Evolutionary conservation across 2,113 vertebrate species (phyloP).

Genomic region (Hystrix brachyura): DNA sequence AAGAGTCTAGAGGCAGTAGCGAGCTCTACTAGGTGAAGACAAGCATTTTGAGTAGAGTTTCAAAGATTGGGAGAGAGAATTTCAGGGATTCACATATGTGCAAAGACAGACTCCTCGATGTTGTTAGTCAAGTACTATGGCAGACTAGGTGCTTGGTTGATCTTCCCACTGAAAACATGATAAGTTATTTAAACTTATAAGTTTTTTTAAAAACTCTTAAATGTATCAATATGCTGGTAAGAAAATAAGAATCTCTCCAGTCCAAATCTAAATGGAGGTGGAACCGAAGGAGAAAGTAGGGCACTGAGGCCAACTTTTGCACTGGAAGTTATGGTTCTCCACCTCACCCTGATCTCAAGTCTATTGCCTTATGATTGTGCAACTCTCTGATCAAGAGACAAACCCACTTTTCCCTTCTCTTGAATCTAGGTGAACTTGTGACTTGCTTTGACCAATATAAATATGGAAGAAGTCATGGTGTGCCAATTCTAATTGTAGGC

Average conservation of each 20-base stretch:
- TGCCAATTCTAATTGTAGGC: not conserved
- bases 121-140: not conserved
- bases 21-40: slow-evolving; percentile 26
- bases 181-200: not conserved
- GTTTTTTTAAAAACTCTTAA: slow-evolving; percentile 49
- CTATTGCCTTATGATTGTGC: slow-evolving; percentile 13
- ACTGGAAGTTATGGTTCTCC: not conserved
- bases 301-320: not conserved
- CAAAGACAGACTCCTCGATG: slow-evolving; percentile 32
- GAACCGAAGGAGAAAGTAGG: slow-evolving; percentile 42
- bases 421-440: not conserved
- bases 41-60: not conserved
- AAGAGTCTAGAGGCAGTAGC: not conserved
- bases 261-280: slow-evolving; percentile 49
- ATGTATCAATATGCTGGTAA: slow-evolving; percentile 51
- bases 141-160: not conserved
- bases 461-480: not conserved
- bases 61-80: not conserved
- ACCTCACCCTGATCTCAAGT: not conserved
- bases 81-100: not conserved
- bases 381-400: slow-evolving; percentile 30
- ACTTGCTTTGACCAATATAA: slow-evolving; percentile 5
- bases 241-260: slow-evolving; percentile 39
- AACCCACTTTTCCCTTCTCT: not conserved
- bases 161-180: slow-evolving; percentile 33